Evolutionary conservation across 1,140 invertebrate genomes (phyloP).

Genomic region (Drosophila biarmipes): DNA sequence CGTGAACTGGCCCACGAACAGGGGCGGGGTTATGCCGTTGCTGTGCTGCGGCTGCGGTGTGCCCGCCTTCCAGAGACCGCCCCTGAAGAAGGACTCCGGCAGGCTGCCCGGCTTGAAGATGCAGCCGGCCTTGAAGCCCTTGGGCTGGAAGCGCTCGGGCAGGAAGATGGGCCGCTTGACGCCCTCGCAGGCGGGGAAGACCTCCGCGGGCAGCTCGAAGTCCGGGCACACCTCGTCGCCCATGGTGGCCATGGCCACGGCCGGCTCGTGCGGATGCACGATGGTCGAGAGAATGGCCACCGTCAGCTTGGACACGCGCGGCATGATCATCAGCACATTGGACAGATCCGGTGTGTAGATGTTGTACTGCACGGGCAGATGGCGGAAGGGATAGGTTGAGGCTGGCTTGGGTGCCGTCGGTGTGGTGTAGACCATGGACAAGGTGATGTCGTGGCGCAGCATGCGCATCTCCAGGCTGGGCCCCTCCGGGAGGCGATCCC

Average conservation of each 20-base stretch:
- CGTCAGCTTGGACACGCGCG: background rate
- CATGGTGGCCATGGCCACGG: background rate
- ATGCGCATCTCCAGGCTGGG: background rate
- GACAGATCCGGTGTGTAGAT: constrained; percentile 41
- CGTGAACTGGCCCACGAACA: constrained; percentile 34
- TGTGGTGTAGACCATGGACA: background rate
- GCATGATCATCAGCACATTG: background rate
- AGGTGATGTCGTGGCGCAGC: background rate
- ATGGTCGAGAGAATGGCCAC: constrained; percentile 31
- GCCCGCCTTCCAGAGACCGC: background rate
- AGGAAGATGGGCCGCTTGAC: constrained; percentile 1
- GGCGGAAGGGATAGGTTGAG: background rate
- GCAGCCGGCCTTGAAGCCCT: constrained; percentile 29
- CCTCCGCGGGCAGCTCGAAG: constrained; percentile 26
- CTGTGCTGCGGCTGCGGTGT: background rate
- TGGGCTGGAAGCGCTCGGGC: constrained; percentile 18
- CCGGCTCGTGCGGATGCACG: constrained; percentile 24
- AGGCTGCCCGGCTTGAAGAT: constrained; percentile 33
- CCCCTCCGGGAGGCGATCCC: background rate
- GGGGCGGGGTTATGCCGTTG: constrained; percentile 16
- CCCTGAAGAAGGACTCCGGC: background rate
- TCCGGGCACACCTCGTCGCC: background rate
- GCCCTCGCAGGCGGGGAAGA: background rate
- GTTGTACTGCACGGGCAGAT: background rate
- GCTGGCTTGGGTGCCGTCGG: background rate